Evolutionary conservation across 2,113 vertebrate genomes (phyloP), one percentile per base, ranked within the genome.

Genomic region (Nothocercus nigrocapillus): DNA sequence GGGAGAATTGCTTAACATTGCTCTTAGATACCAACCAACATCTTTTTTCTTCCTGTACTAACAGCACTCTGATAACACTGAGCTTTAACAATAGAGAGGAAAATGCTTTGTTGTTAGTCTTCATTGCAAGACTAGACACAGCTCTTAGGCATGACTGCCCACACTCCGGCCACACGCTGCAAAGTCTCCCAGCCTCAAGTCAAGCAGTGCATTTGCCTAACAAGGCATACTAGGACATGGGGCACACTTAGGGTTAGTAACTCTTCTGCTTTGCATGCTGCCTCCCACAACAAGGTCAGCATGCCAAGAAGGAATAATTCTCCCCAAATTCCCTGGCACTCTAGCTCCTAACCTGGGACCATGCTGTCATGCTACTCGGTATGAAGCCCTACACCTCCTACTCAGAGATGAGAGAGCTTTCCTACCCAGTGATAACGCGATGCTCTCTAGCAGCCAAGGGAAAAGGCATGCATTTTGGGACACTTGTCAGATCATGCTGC

Each of bases 221-320:
- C 0, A 49, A 24, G 0, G 27, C 89, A 32, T 17, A 13, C 42
- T 61, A 53, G 25, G 88, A 74, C 6, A 53, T 1, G 5, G 78
- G 81, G 80, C 0, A 0, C 0, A 1, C 19, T 49, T 8, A 56
- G 38, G 45, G 45, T n/a, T 72, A 13, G 12, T 19, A 64, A 61
- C 6, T 78, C 59, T 61, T 84, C 66, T 73, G 34, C 59, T 64
- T 78, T 49, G 34, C 67, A 53, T 62, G 58, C 21, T 24, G 9
- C 7, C 4, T 8, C 9, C 7, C 3, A 7, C 14, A 73, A 38
- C 0, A 1, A 5, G 14, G 40, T n/a, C 0, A 0, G 21, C 6
- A 10, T 24, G 58, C 27, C 86, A 8, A 58, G 34, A 49, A 85
- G 82, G 36, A 78, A 64, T 13, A 18, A 11, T 7, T 45, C 19